Percentiles rank a stretch among this genome's conserved stretches.
phyloP scores from a whole-genome alignment of 2,113 vertebrate species.

The Nycticorax nycticorax region DNA sequence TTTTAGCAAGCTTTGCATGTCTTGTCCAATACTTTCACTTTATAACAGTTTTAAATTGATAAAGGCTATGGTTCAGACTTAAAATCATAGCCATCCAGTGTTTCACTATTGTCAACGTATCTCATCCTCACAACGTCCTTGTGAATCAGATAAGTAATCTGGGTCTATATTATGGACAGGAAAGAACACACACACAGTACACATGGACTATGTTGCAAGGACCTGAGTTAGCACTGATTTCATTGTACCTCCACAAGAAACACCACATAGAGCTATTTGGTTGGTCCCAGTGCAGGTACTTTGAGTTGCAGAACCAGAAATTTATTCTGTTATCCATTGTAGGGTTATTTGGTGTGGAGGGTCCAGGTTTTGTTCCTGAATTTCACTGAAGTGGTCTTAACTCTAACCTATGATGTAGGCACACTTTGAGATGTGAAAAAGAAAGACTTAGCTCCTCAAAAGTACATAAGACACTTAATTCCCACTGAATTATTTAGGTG shows the following conservation, averaged over 20 bases:
- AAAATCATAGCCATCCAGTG: background rate
- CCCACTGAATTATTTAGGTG: background rate
- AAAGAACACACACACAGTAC: background rate
- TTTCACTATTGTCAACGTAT: background rate
- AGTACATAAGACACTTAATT: background rate
- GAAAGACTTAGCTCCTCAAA: background rate
- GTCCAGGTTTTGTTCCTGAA: background rate
- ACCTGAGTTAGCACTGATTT: background rate
- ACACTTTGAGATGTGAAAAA: background rate
- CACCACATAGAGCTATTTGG: background rate
- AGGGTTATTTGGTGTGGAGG: background rate
- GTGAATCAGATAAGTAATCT: background rate
- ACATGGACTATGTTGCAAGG: background rate
- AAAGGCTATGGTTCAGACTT: background rate
- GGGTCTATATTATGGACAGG: background rate
- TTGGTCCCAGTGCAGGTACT: background rate
- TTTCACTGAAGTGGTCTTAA: background rate
- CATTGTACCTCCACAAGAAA: background rate
- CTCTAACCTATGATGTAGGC: background rate
- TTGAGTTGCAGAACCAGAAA: background rate
- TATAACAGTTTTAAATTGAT: background rate
- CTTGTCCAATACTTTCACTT: background rate
- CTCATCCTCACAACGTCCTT: background rate
- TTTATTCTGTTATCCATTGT: background rate
- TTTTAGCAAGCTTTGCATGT: background rate